Percentiles rank a stretch among this genome's conserved stretches.
These are phyloP conservation scores for Operophtera brumata DNA, from an alignment of 2,888 invertebrate genomes.

Conservation along the genomic window DNA sequence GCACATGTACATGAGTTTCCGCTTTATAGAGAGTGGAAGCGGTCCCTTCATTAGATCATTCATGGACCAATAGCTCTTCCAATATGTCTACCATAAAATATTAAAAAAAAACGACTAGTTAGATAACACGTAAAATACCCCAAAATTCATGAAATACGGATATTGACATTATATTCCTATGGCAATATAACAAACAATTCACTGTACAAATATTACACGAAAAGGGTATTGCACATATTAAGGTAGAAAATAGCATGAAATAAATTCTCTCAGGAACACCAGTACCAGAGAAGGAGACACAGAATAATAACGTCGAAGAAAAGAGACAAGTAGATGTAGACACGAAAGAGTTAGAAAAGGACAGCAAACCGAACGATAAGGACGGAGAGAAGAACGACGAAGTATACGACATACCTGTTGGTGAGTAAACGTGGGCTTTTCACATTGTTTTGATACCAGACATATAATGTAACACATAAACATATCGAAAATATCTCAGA, in stretches of 20 bases:
- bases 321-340: conserved; percentile 56
- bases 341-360: conserved; percentile 54
- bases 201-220: conserved; percentile 13
- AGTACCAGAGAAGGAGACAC: conserved; percentile 48
- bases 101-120: too few relatives aligned
- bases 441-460: conserved; percentile 28
- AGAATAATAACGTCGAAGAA: conserved; percentile 65
- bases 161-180: too few relatives aligned
- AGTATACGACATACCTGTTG: conserved; percentile 75
- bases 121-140: too few relatives aligned
- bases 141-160: too few relatives aligned
- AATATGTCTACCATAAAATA: too few relatives aligned
- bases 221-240: conserved; percentile 9
- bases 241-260: conserved; percentile 44
- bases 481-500: neutral
- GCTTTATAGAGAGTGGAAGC: too few relatives aligned
- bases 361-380: conserved; percentile 47
- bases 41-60: too few relatives aligned
- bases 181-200: neutral
- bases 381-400: conserved; percentile 61
- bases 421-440: conserved; percentile 55
- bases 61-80: too few relatives aligned
- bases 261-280: conserved; percentile 68
- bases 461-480: neutral
- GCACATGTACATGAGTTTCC: too few relatives aligned